phyloP scores from a whole-genome alignment of 2,888 invertebrate species.

The Geotrupes spiniger region DNA sequence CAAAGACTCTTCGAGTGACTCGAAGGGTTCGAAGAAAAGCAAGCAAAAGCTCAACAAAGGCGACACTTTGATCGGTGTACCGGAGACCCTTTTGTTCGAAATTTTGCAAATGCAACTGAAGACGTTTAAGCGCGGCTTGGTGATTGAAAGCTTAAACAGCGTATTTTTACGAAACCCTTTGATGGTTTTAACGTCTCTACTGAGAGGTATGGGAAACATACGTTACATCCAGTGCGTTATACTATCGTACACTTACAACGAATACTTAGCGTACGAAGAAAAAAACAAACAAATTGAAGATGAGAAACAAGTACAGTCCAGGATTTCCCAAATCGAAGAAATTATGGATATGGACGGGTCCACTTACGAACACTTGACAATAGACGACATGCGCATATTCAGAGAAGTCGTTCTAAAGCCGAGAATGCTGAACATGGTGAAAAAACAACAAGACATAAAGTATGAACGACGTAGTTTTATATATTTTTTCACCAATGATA shows the following conservation, averaged over 20 bases:
- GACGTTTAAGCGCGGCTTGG: conserved; percentile 30
- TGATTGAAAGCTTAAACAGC: conserved; percentile 43
- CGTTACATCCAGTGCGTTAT: conserved; percentile 40
- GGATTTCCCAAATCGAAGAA: conserved; percentile 20
- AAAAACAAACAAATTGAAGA: conserved; percentile 17
- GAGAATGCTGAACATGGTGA: conserved; percentile 26
- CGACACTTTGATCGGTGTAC: conserved; percentile 37
- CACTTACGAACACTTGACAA: conserved; percentile 27
- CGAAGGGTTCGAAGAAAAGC: conserved; percentile 15
- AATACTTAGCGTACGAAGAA: conserved; percentile 13
- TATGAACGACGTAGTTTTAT: conserved; percentile 12
- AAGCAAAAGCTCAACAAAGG: conserved; percentile 21
- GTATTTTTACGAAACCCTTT: conserved; percentile 36
- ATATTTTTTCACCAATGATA: conserved; percentile 8
- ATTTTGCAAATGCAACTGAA: conserved; percentile 33
- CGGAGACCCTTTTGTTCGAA: conserved; percentile 32
- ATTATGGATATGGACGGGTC: conserved; percentile 31
- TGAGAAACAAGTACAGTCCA: conserved; percentile 29
- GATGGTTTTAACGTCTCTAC: conserved; percentile 34
- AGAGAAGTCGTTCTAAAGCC: conserved; percentile 27
- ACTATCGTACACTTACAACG: conserved; percentile 25
- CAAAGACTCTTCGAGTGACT: conserved; percentile 9
- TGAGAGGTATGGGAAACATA: conserved; percentile 38
- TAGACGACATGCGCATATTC: conserved; percentile 29
- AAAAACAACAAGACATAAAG: conserved; percentile 27